These are phyloP conservation scores for Spicauda simplicius DNA, from an alignment of 2,888 invertebrate genomes.

Conservation along the genomic window DNA sequence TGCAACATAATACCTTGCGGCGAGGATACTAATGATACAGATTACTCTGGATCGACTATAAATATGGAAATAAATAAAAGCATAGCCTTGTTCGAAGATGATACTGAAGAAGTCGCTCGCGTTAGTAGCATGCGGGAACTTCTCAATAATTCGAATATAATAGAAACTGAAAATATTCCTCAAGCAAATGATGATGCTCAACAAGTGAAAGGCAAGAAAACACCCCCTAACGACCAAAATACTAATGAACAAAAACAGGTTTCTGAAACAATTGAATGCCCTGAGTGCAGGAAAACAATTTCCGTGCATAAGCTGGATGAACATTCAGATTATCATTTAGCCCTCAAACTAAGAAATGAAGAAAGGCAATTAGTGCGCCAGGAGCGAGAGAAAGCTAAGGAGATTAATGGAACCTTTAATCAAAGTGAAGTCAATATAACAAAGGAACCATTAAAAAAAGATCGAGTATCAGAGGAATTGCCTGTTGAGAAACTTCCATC, in stretches of 20 bases:
- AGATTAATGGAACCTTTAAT: conserved; percentile 49
- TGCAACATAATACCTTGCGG: conserved; percentile 60
- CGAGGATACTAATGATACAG: conserved; percentile 71
- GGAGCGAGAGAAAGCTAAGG: conserved; percentile 47
- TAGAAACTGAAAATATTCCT: conserved; percentile 38
- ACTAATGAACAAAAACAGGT: conserved; percentile 27
- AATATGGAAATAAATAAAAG: conserved; percentile 79
- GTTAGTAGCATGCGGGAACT: conserved; percentile 67
- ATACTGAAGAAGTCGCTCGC: conserved; percentile 60
- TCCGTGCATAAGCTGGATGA: conserved; percentile 83
- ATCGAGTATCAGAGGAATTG: conserved; percentile 38
- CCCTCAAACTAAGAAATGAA: conserved; percentile 87
- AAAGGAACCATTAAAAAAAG: conserved; percentile 45
- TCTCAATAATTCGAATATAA: conserved; percentile 54
- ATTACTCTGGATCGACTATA: conserved; percentile 75
- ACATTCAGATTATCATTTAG: conserved; percentile 91
- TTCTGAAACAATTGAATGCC: conserved; percentile 75
- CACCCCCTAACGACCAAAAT: neutral
- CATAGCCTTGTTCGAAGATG: conserved; percentile 73
- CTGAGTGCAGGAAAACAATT: conserved; percentile 87
- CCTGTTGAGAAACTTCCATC: conserved; percentile 54
- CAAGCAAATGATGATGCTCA: conserved; percentile 31
- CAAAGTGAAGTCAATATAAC: conserved; percentile 40
- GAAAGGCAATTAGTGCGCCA: conserved; percentile 65
- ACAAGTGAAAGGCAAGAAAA: conserved; percentile 37